These are phyloP conservation scores for Rallus limicola DNA, from an alignment of 2,113 vertebrate species.

Conservation along the genomic window DNA sequence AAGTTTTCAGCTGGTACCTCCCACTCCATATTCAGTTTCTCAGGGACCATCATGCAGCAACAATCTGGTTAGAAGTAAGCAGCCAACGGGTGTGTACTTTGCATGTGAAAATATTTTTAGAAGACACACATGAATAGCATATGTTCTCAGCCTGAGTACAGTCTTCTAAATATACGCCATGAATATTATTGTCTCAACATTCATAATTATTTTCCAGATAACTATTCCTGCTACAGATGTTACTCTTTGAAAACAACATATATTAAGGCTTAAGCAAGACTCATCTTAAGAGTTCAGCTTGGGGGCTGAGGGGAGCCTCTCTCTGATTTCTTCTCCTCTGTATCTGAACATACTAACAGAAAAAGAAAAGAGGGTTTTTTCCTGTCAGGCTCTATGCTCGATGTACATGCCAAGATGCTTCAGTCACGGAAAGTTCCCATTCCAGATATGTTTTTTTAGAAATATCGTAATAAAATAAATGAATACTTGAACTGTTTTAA, in stretches of 20 bases:
- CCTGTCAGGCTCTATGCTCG: neutral
- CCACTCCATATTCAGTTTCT: neutral
- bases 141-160: neutral
- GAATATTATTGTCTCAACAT: neutral
- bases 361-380: neutral
- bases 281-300: neutral
- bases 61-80: constrained; percentile 14
- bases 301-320: neutral
- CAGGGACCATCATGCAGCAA: neutral
- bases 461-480: neutral
- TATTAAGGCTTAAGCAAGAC: neutral
- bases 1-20: constrained; percentile 23
- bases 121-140: constrained; percentile 39
- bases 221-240: neutral
- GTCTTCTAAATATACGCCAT: neutral
- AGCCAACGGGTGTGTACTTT: neutral
- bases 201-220: neutral
- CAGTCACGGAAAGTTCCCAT: neutral
- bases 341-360: neutral
- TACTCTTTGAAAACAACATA: neutral
- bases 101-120: constrained; percentile 54
- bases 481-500: neutral
- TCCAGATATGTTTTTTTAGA: neutral
- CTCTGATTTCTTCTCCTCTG: neutral
- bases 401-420: neutral